Conservation (phyloP, 1,140 invertebrate genomes). For the Lepidostoma basale region DNA sequence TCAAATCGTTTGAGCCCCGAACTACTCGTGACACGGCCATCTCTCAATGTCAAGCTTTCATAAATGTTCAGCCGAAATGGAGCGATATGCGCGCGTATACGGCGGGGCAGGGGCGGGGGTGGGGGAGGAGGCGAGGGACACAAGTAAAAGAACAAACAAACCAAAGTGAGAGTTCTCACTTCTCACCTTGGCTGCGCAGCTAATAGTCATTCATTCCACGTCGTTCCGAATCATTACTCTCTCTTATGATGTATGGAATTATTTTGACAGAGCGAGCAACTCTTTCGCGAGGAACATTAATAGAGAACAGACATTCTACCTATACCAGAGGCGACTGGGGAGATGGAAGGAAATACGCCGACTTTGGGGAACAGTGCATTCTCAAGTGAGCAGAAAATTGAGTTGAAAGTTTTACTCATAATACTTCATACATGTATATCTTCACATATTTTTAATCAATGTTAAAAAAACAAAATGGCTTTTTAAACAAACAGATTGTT, state of each 20-base stretch:
- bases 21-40: constrained; percentile 12
- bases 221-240: constrained; percentile 47
- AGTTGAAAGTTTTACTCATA: no score
- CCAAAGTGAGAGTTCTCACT: constrained; percentile 19
- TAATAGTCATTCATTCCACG: constrained; percentile 45
- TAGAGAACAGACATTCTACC: constrained; percentile 29
- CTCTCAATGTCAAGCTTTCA: constrained; percentile 29
- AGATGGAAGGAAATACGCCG: no score
- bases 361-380: no score
- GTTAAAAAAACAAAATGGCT: no score
- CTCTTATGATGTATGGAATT: constrained; percentile 47
- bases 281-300: constrained; percentile 35
- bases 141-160: constrained; percentile 14
- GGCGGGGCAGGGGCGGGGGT: not conserved
- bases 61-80: constrained; percentile 9
- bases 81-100: not conserved
- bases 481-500: no score
- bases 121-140: no score
- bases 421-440: no score
- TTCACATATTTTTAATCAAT: no score
- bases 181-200: constrained; percentile 27
- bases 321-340: no score
- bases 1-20: no score
- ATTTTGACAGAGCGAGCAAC: constrained; percentile 41
- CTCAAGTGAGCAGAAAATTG: no score